Evolutionary conservation across 2,113 vertebrate species (phyloP), one percentile per base, ranked within the genome.

Genomic region (Tetrax tetrax): DNA sequence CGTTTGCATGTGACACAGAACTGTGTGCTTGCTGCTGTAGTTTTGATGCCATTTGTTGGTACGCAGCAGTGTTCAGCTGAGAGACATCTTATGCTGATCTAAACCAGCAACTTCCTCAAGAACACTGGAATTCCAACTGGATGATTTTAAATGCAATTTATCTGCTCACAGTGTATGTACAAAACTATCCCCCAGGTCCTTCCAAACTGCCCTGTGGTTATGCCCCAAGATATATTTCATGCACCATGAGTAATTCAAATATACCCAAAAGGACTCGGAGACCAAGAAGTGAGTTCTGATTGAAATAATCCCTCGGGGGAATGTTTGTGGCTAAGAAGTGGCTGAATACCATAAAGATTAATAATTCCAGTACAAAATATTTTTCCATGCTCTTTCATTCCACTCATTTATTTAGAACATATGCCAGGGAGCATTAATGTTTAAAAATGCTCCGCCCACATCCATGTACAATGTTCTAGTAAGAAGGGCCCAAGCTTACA

Each of bases 331-430:
- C 91, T 85, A 95, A 93, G 71, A 91, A 93, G 61, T 85, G 25
- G 50, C 77, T 84, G 89, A 92, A 96, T 95, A 90, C 70, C 83
- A 83, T 13, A 84, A 74, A 95, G 92, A 95, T 96, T 95, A 97
- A 95, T 93, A 96, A 96, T 95, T 83, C 83, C 48, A 63, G 74
- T 66, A 83, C 29, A 61, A 95, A 94, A 92, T 89, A 94, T 82
- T 96, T 96, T 96, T 94, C 77, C 66, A 74, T 76, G 61, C 48
- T 91, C 72, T 85, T 95, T 95, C 53, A 95, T 94, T 95, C 69
- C 4, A 0, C 70, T 94, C 74, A 72, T 89, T 96, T 95, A 95
- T 95, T 94, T 92, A 84, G 82, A 97, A 95, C 87, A 85, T 87
- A 93, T 85, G 83, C 74, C 89, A 95, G 78, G 54, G 75, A 96